These are phyloP conservation scores for Clarias laeviceps DNA, from an alignment of 2,797 vertebrate species.

Conservation along the genomic window DNA sequence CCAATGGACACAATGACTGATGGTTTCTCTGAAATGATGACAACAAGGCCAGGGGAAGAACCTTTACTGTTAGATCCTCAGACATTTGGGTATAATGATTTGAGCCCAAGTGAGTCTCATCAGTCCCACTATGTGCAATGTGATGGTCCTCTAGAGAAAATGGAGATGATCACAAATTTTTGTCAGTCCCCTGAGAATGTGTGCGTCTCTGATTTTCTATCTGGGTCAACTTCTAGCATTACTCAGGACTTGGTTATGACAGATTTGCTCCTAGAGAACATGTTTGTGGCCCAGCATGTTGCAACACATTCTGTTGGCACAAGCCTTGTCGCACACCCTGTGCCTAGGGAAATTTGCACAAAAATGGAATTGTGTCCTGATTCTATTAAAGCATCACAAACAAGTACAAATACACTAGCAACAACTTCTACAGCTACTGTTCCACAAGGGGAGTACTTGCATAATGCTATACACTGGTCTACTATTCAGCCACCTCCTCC, in stretches of 20 bases:
- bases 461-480: slow-evolving; percentile 15
- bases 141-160: background rate
- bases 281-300: slow-evolving; percentile 31
- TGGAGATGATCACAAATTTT: slow-evolving; percentile 22
- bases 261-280: slow-evolving; percentile 39
- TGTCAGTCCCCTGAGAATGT: background rate
- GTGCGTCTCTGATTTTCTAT: slow-evolving; percentile 14
- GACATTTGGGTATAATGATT: slow-evolving; percentile 19
- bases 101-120: background rate
- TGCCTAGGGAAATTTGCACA: slow-evolving; percentile 1
- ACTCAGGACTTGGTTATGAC: slow-evolving; percentile 48
- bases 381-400: slow-evolving; percentile 19
- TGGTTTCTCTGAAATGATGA: slow-evolving; percentile 21
- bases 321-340: background rate
- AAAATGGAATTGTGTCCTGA: background rate
- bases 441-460: slow-evolving; percentile 15
- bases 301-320: slow-evolving; percentile 1
- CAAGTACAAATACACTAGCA: slow-evolving; percentile 1
- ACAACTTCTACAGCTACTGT: background rate
- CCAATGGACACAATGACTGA: background rate
- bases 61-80: slow-evolving; percentile 28
- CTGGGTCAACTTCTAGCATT: slow-evolving; percentile 43
- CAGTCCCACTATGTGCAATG: background rate
- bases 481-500: slow-evolving; percentile 2
- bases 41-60: slow-evolving; percentile 31